Conservation (phyloP, 2,888 invertebrate genomes). For the Sarcophaga subvicina region DNA sequence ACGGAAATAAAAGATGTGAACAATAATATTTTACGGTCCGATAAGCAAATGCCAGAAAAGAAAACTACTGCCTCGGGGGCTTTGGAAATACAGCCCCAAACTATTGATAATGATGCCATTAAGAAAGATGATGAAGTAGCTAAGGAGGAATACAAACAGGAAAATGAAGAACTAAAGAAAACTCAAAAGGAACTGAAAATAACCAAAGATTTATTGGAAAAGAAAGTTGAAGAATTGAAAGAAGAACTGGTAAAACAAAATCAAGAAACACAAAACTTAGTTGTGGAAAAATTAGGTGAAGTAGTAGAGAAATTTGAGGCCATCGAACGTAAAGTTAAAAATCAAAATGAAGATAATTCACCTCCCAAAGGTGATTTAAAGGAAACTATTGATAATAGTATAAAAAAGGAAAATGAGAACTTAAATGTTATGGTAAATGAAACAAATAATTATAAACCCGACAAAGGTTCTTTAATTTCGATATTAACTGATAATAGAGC, state of each 20-base stretch:
- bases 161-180: conserved; percentile 77
- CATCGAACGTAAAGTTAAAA: conserved; percentile 83
- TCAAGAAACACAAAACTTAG: conserved; percentile 77
- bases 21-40: background rate
- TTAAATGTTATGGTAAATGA: background rate
- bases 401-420: background rate
- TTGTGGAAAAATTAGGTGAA: conserved; percentile 77
- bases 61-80: conserved; percentile 18
- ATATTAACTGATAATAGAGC: conserved; percentile 74
- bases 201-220: conserved; percentile 78
- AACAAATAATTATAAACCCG: conserved; percentile 32
- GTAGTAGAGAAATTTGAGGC: conserved; percentile 78
- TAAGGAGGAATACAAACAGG: conserved; percentile 76
- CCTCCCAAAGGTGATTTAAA: conserved; percentile 4
- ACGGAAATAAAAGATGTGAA: conserved; percentile 1
- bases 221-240: conserved; percentile 82
- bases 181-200: conserved; percentile 78
- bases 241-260: conserved; percentile 81
- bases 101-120: conserved; percentile 81
- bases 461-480: conserved; percentile 73
- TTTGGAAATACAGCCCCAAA: conserved; percentile 64
- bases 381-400: background rate
- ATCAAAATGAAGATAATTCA: conserved; percentile 70
- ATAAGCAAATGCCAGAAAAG: conserved; percentile 13
- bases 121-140: conserved; percentile 82